phyloP scores from a whole-genome alignment of 1,140 invertebrate genomes.

The Drosophila virilis region DNA sequence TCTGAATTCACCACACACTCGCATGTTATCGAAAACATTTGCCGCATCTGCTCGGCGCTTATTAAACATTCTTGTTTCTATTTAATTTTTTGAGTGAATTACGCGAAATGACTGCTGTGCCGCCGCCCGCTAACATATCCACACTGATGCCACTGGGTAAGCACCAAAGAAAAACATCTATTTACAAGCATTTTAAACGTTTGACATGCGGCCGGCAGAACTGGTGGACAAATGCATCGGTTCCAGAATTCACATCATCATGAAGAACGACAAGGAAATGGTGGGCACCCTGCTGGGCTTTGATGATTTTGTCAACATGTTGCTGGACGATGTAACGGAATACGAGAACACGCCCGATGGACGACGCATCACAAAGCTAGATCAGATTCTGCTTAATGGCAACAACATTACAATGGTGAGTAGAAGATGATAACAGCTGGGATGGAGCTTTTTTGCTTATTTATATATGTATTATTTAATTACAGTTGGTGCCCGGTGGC shows the following conservation, averaged over 20 bases:
- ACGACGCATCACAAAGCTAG: constrained; percentile 97
- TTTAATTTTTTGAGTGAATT: constrained; percentile 1
- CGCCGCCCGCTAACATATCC: constrained; percentile 87
- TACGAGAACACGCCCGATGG: constrained; percentile 99
- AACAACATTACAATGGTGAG: constrained; percentile 99
- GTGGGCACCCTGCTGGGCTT: constrained; percentile 98
- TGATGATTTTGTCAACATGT: constrained; percentile 99
- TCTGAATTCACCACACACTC: too few species aligned
- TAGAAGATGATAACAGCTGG: background rate
- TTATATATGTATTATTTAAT: constrained; percentile 51
- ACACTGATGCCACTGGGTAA: constrained; percentile 90
- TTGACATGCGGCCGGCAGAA: constrained; percentile 86
- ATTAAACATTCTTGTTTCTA: constrained; percentile 4
- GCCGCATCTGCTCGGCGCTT: constrained; percentile 1
- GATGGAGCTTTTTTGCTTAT: too few species aligned
- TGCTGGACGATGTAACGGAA: constrained; percentile 96
- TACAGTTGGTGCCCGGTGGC: constrained; percentile 89
- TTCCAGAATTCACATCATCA: constrained; percentile 99
- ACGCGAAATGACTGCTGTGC: constrained; percentile 71
- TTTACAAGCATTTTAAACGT: constrained; percentile 6
- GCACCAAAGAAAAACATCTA: background rate
- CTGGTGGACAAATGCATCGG: constrained; percentile 99
- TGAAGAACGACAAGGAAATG: constrained; percentile 99
- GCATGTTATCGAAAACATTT: too few species aligned
- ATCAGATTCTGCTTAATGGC: constrained; percentile 99